These are phyloP conservation scores for Chanos chanos DNA, from an alignment of 2,797 vertebrate species.

Conservation along the genomic window DNA sequence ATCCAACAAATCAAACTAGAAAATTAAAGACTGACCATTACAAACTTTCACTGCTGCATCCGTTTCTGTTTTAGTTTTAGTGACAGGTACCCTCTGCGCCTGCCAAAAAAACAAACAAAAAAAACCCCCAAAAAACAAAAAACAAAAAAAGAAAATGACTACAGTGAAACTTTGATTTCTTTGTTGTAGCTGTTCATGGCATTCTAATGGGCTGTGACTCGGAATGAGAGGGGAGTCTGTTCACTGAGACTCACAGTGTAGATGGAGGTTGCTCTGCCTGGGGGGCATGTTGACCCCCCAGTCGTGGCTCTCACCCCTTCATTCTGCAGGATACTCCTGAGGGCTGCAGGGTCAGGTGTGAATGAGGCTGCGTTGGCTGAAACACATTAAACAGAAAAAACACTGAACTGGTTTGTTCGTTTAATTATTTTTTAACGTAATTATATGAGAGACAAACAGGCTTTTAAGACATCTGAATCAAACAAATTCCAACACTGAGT, in stretches of 20 bases:
- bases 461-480: too few species aligned
- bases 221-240: neutral
- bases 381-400: too few species aligned
- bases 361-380: conserved; percentile 34
- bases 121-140: neutral
- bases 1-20: neutral
- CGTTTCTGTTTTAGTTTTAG: conserved; percentile 48
- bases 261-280: conserved; percentile 38
- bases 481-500: too few species aligned
- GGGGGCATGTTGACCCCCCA: conserved; percentile 20
- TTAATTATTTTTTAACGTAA: too few species aligned
- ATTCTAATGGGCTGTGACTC: too few species aligned
- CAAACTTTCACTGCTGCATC: neutral
- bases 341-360: conserved; percentile 45
- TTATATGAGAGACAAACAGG: too few species aligned
- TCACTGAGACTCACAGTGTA: conserved; percentile 40
- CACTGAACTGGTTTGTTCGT: too few species aligned
- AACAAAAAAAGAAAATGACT: neutral
- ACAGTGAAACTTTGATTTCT: neutral
- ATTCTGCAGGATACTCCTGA: conserved; percentile 45
- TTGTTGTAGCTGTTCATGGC: neutral
- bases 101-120: conserved; percentile 32
- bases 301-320: conserved; percentile 41
- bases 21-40: conserved; percentile 33
- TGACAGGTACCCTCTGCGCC: conserved; percentile 70